Evolutionary conservation across 2,888 invertebrate species (phyloP).

Genomic region (Limnephilus marmoratus): DNA sequence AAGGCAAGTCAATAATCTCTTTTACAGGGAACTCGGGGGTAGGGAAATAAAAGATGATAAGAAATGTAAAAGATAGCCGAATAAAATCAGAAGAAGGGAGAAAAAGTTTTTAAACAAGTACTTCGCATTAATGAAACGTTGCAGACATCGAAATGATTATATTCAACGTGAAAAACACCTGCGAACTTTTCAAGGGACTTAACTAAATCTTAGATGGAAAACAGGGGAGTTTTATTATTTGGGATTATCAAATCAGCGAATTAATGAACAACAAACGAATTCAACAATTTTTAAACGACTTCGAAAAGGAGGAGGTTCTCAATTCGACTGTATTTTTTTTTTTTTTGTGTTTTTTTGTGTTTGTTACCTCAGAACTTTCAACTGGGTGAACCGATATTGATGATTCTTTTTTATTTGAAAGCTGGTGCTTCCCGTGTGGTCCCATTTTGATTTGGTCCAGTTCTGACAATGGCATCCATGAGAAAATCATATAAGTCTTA

Average conservation of each 20-base stretch:
- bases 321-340: too few relatives aligned
- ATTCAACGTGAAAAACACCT: neutral
- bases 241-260: neutral
- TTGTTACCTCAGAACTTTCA: too few relatives aligned
- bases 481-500: too few relatives aligned
- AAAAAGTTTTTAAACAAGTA: neutral
- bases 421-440: too few relatives aligned
- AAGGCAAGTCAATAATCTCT: neutral
- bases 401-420: too few relatives aligned
- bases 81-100: neutral
- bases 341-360: too few relatives aligned
- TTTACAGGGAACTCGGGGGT: neutral
- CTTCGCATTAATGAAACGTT: neutral
- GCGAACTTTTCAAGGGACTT: neutral
- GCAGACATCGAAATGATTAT: neutral
- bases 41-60: neutral
- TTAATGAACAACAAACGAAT: neutral
- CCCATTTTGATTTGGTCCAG: too few relatives aligned
- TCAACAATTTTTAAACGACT: too few relatives aligned
- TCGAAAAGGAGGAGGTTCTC: too few relatives aligned
- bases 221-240: neutral
- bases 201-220: neutral
- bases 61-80: neutral
- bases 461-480: too few relatives aligned
- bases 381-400: too few relatives aligned